Percentiles rank a stretch among this genome's conserved stretches.
phyloP scores from a whole-genome alignment of 2,113 vertebrate genomes.

The Serinus canaria region DNA sequence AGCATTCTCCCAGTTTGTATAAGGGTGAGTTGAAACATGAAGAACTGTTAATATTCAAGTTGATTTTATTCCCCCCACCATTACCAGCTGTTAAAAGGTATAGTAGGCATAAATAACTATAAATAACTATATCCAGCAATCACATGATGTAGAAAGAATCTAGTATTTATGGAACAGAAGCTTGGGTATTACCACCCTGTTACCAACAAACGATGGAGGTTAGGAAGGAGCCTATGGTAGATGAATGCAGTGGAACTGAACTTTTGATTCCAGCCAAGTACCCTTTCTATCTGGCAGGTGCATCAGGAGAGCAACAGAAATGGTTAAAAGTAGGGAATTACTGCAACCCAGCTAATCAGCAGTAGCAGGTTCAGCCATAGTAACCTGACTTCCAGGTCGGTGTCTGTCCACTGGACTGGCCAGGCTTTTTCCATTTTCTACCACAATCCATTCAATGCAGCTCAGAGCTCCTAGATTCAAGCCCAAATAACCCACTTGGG shows the following conservation, averaged over 20 bases:
- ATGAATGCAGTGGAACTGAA: neutral
- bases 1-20: neutral
- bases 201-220: rapidly evolving
- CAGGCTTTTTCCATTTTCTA: neutral
- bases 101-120: neutral
- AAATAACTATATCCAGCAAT: neutral
- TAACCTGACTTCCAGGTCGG: neutral
- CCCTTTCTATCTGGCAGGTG: neutral
- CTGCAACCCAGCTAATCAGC: neutral
- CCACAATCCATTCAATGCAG: neutral
- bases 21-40: neutral
- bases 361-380: neutral
- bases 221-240: neutral
- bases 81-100: neutral
- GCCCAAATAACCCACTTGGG: neutral
- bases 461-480: neutral
- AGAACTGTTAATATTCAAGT: neutral
- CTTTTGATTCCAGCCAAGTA: neutral
- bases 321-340: neutral
- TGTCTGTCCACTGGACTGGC: neutral
- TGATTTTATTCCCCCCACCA: neutral
- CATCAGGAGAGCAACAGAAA: neutral
- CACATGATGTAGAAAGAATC: neutral
- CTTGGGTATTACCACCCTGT: neutral
- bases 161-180: neutral